Percentiles rank a stretch among this genome's conserved stretches.
phyloP scores from a whole-genome alignment of 2,797 vertebrate species.

The Danio jaintianensis region DNA sequence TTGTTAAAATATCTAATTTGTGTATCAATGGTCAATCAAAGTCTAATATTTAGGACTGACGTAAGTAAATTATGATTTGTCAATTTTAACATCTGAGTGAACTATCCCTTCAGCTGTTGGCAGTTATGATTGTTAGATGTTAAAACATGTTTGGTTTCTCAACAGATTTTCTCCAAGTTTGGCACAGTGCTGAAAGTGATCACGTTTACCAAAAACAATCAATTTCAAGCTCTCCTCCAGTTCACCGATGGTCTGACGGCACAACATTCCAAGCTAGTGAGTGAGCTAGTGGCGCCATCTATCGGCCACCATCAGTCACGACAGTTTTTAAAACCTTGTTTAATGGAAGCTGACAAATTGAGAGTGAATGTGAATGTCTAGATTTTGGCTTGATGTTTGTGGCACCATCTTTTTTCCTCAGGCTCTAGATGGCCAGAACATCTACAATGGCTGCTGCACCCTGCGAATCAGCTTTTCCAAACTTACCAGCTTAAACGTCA shows the following conservation, averaged over 20 bases:
- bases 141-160: neutral
- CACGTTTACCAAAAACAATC: constrained; percentile 96
- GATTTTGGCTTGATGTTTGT: neutral
- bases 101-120: neutral
- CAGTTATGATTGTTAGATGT: neutral
- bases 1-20: neutral
- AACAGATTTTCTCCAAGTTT: constrained; percentile 95
- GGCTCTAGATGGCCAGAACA: constrained; percentile 95
- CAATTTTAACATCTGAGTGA: neutral
- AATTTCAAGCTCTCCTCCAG: constrained; percentile 94
- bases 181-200: constrained; percentile 95
- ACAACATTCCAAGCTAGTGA: constrained; percentile 94
- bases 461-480: constrained; percentile 96
- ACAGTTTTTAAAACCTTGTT: neutral
- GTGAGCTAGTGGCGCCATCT: constrained; percentile 81
- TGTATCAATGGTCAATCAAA: neutral
- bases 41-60: neutral
- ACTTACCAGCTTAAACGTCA: constrained; percentile 93
- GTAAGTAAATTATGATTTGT: neutral
- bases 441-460: constrained; percentile 96
- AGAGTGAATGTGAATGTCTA: neutral
- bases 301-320: neutral
- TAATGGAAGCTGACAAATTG: neutral
- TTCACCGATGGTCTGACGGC: constrained; percentile 88
- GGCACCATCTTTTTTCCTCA: constrained; percentile 58